Percentiles rank a stretch among this genome's conserved stretches.
Evolutionary conservation across 2,888 invertebrate species (phyloP).

Genomic region (Octodonta nipae): DNA sequence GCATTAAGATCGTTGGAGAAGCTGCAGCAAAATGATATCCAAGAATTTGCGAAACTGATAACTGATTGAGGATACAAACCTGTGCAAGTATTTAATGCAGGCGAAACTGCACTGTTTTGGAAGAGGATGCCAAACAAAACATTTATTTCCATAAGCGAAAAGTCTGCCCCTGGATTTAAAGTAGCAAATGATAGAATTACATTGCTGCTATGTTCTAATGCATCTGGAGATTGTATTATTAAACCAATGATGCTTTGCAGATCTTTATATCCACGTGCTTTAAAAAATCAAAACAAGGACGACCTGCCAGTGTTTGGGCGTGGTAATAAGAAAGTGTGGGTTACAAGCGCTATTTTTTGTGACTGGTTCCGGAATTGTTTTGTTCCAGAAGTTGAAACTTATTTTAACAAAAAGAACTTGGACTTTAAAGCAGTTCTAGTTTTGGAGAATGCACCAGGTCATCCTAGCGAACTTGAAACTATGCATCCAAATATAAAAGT

Average conservation of each 20-base stretch:
- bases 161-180: slow-evolving; percentile 2
- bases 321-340: background rate
- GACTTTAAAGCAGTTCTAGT: background rate
- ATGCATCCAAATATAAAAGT: background rate
- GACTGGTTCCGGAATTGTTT: slow-evolving; percentile 2
- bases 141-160: background rate
- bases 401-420: background rate
- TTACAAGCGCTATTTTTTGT: background rate
- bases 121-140: background rate
- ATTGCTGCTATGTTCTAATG: background rate
- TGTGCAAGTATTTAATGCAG: slow-evolving; percentile 3
- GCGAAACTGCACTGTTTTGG: background rate
- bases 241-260: background rate
- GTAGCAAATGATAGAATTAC: background rate
- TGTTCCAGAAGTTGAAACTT: background rate
- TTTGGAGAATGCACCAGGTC: slow-evolving; percentile 3
- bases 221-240: background rate
- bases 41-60: too few species aligned
- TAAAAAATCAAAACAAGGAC: slow-evolving; percentile 1
- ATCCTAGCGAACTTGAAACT: background rate
- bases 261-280: slow-evolving; percentile 2
- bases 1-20: too few species aligned
- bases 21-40: too few species aligned
- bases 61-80: too few species aligned
- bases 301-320: background rate